These are phyloP conservation scores for Rhinogobius similis DNA, from an alignment of 2,113 vertebrate species.

Conservation along the genomic window DNA sequence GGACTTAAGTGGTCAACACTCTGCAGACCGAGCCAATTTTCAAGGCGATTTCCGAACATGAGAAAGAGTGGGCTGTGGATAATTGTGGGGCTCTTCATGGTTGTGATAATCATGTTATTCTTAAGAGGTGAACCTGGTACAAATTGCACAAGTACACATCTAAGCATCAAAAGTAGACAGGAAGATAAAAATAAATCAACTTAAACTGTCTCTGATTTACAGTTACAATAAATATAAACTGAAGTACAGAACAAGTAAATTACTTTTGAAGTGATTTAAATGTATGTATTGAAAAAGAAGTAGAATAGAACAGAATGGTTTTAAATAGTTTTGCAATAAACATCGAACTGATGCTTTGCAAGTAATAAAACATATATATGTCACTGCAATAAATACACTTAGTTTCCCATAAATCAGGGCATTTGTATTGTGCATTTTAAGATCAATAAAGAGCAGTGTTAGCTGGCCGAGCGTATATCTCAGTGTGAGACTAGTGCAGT, in stretches of 20 bases:
- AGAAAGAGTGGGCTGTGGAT: conserved; percentile 75
- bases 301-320: not conserved
- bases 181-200: conserved; percentile 54
- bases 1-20: conserved; percentile 74
- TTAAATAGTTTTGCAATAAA: not conserved
- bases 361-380: not conserved
- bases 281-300: too few species aligned
- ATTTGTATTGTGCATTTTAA: not conserved
- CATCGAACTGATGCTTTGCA: not conserved
- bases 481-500: conserved; percentile 35
- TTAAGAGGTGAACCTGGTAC: conserved; percentile 73
- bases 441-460: not conserved
- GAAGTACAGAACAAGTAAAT: not conserved
- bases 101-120: conserved; percentile 80
- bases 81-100: conserved; percentile 78
- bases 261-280: not conserved
- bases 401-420: not conserved
- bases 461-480: conserved; percentile 16
- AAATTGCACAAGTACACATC: conserved; percentile 69
- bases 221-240: conserved; percentile 28
- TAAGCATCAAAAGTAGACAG: conserved; percentile 37
- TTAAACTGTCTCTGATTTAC: conserved; percentile 42
- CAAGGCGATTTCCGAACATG: conserved; percentile 80
- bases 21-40: conserved; percentile 80
- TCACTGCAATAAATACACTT: not conserved